These are phyloP conservation scores for Platyrinchus mystaceus DNA, from an alignment of 2,797 vertebrate genomes.

Conservation along the genomic window DNA sequence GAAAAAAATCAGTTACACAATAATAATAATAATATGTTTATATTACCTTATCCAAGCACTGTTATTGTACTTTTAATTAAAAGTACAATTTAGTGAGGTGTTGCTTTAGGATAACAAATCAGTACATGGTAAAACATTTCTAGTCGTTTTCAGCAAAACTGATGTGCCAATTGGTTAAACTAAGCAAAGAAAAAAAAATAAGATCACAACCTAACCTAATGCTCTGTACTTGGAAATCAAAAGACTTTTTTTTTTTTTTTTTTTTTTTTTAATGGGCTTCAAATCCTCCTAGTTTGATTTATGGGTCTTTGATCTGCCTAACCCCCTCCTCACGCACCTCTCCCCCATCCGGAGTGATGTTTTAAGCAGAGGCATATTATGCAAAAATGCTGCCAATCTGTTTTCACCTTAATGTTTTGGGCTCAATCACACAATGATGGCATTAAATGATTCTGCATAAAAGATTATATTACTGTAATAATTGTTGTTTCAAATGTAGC, in stretches of 20 bases:
- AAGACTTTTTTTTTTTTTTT: neutral
- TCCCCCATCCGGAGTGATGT: neutral
- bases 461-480: neutral
- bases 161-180: neutral
- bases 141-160: neutral
- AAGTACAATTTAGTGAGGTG: neutral
- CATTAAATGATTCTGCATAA: neutral
- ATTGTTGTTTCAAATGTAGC: neutral
- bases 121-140: neutral
- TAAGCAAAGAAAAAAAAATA: neutral
- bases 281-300: neutral
- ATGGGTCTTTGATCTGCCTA: neutral
- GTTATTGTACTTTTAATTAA: neutral
- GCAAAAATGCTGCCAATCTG: neutral
- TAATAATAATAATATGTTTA: neutral
- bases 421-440: neutral
- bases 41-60: neutral
- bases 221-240: neutral
- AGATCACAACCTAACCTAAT: neutral
- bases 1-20: neutral
- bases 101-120: neutral
- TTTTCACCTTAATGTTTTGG: constrained; percentile 5
- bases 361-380: neutral
- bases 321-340: neutral
- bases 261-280: neutral